phyloP scores from a whole-genome alignment of 2,113 vertebrate species.

The Catharus fuscescens region DNA sequence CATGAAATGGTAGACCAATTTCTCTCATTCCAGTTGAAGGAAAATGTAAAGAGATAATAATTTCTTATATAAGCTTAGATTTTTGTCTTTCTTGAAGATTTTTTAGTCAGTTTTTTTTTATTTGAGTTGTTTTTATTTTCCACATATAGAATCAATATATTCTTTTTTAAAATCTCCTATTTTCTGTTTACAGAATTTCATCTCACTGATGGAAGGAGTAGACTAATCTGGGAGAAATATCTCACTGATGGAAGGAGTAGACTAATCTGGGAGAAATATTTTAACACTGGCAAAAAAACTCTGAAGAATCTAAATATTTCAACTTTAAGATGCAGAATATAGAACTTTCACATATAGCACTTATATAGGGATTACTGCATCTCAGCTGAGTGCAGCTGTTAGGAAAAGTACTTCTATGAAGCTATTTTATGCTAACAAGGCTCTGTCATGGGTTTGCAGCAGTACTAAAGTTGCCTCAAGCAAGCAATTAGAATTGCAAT shows the following conservation, averaged over 20 bases:
- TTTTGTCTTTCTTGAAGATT: not conserved
- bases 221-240: not conserved
- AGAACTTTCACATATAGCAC: not conserved
- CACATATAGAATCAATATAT: not conserved
- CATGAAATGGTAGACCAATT: not conserved
- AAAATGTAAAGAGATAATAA: not conserved
- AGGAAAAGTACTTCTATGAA: not conserved
- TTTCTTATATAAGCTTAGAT: accelerated
- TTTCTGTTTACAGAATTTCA: not conserved
- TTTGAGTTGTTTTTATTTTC: not conserved
- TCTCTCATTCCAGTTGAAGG: not conserved
- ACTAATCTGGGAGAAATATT: not conserved
- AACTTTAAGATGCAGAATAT: not conserved
- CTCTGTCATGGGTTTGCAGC: not conserved
- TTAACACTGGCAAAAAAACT: not conserved
- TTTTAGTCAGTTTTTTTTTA: not conserved
- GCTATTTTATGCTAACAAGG: not conserved
- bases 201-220: not conserved
- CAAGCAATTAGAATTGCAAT: not conserved
- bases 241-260: not conserved
- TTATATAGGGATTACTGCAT: not conserved
- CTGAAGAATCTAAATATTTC: not conserved
- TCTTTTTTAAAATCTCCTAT: not conserved
- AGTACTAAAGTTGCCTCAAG: not conserved
- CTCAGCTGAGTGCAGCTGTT: not conserved